A percentile compares a stretch with the other conserved stretches of the same genome.
Conservation (phyloP, 2,797 vertebrate species). For the Nannoperca obscura region DNA sequence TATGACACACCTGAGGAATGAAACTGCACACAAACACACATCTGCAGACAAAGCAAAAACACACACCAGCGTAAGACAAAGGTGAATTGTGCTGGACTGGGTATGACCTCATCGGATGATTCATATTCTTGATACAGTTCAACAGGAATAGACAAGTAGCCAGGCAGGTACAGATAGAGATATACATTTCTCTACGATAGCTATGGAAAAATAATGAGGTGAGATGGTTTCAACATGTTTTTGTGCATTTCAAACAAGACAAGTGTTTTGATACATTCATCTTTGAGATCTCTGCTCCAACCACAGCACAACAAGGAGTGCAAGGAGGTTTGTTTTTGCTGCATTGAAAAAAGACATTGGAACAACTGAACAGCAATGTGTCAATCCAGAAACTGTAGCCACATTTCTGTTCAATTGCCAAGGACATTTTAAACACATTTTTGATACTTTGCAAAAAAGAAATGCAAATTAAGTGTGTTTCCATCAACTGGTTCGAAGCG, state of each 20-base stretch:
- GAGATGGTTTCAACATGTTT: not conserved
- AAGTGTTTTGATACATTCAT: not conserved
- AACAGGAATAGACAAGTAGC: not conserved
- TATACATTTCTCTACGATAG: not conserved
- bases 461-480: too few species aligned
- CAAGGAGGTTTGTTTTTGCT: not conserved
- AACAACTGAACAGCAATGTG: too few species aligned
- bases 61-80: not conserved
- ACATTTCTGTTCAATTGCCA: too few species aligned
- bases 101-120: slow-evolving; percentile 35
- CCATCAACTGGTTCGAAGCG: too few species aligned
- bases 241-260: not conserved
- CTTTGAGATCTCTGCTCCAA: too few species aligned
- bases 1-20: slow-evolving; percentile 59
- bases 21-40: not conserved
- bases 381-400: not conserved
- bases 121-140: slow-evolving; percentile 21
- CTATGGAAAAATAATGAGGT: not conserved
- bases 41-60: not conserved
- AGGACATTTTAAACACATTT: too few species aligned
- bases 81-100: slow-evolving; percentile 4
- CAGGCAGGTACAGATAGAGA: not conserved
- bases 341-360: not conserved
- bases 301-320: not conserved
- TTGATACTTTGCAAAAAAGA: too few species aligned